Evolutionary conservation across 1,140 invertebrate genomes (phyloP), one percentile per base, ranked within the genome.

Genomic region (Macrocentrus cingulum): DNA sequence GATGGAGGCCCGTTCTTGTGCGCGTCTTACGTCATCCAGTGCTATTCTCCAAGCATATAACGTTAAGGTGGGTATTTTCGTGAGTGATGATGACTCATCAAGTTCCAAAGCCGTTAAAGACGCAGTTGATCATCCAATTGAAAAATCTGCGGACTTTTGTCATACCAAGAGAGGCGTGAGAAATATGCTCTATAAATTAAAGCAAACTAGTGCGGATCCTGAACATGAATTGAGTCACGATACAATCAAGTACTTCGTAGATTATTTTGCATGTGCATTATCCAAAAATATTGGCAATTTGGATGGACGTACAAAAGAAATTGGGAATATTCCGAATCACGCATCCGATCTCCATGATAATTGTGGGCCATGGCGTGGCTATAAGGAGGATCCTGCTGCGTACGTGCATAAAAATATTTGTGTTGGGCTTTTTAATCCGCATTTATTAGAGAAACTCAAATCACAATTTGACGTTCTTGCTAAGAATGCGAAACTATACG

Each of bases 191-290:
- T 29, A 29, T 9, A 29, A 29, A 9, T 29, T 29, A 9, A 29
- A 29, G 9, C 4, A 29, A 5, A 29, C 4, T 29, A 29, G 4
- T 4, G 9, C 4, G 4, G 25, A 29, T 29, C 25, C 25, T 5
- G 25, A 29, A 29, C 4, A 29, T 5, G 25, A 29, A 29, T 5
- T 29, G 4, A 5, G 4, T 29, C 25, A 29, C 9, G 25, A 29
- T 29, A 29, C 9, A 5, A 29, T 29, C 9, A 29, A 29, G 4
- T 29, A 29, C 9, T 29, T 29, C 4, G 25, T 29, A 5, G 9
- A 29, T 29, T 59, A 50, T 19, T 59, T 59, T 20, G 9, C 29
- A 7, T 59, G 34, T 23, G 57, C 57, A 34, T n/a, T 59, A 7
- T 16, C 42, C 16, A 49, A 59, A 46, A 59, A 53, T 37, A 45